Percentiles rank a stretch among this genome's conserved stretches.
Conservation (phyloP, 2,888 invertebrate genomes). For the Lithophane leautieri region DNA sequence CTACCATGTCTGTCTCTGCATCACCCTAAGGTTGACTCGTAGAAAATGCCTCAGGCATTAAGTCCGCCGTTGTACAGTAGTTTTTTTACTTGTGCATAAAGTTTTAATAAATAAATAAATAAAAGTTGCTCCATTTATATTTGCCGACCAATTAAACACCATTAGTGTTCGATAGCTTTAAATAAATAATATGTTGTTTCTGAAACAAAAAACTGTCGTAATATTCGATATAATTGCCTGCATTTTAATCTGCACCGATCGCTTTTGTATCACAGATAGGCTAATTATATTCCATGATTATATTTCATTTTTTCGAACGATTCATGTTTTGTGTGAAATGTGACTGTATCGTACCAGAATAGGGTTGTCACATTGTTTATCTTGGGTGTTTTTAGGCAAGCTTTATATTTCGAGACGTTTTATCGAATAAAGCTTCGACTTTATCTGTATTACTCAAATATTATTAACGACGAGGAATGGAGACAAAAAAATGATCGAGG, state of each 20-base stretch:
- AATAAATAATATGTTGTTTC: conserved; percentile 47
- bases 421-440: background rate
- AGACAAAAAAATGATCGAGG: background rate
- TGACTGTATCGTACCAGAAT: background rate
- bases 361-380: background rate
- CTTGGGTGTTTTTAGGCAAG: background rate
- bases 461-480: background rate
- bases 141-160: conserved; percentile 59
- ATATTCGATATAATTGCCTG: conserved; percentile 27
- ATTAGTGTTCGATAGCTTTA: conserved; percentile 53
- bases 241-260: conserved; percentile 30
- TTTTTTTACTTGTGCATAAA: too few relatives aligned
- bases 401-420: background rate
- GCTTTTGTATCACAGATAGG: conserved; percentile 13
- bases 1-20: too few relatives aligned
- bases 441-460: background rate
- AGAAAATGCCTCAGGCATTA: too few relatives aligned
- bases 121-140: conserved; percentile 15
- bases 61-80: too few relatives aligned
- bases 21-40: too few relatives aligned
- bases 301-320: background rate
- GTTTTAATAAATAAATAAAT: too few relatives aligned
- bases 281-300: background rate
- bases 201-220: conserved; percentile 26
- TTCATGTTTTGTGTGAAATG: background rate